These are phyloP conservation scores for Carassius auratus DNA, from an alignment of 2,113 vertebrate species.

Conservation along the genomic window DNA sequence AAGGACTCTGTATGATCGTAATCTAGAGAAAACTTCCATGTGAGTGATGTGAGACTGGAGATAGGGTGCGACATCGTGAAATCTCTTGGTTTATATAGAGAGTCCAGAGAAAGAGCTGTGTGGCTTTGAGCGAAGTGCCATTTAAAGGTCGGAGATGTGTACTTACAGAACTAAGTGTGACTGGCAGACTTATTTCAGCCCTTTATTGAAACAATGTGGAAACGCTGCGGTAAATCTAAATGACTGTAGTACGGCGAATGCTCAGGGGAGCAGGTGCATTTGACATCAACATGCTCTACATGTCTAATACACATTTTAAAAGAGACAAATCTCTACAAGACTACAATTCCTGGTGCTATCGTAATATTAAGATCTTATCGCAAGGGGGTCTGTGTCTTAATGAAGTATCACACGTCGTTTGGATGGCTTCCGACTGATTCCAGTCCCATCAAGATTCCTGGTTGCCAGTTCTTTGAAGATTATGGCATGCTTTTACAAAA, in stretches of 20 bases:
- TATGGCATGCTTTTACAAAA: slow-evolving; percentile 11
- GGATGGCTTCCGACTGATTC: neutral
- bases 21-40: slow-evolving; percentile 23
- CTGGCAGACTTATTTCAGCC: slow-evolving; percentile 34
- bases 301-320: neutral
- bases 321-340: neutral
- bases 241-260: slow-evolving; percentile 18
- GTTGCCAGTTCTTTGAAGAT: slow-evolving; percentile 39
- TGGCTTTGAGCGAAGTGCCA: slow-evolving; percentile 42
- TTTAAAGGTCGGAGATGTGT: slow-evolving; percentile 47
- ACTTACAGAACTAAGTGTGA: slow-evolving; percentile 40
- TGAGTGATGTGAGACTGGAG: slow-evolving; percentile 25
- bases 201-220: slow-evolving; percentile 37
- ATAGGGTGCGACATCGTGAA: neutral
- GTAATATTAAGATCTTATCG: slow-evolving; percentile 17
- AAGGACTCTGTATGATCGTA: slow-evolving; percentile 6
- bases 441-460: slow-evolving; percentile 13
- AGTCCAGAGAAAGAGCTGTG: slow-evolving; percentile 22
- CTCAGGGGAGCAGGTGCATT: slow-evolving; percentile 11
- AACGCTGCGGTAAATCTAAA: slow-evolving; percentile 31
- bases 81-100: slow-evolving; percentile 46
- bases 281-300: neutral
- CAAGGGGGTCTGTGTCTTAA: slow-evolving; percentile 27
- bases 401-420: slow-evolving; percentile 38
- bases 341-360: slow-evolving; percentile 9